Base-by-base conservation (phyloP, 64 coral and sea anemone genomes). In the Astreopora myriophthalma region DNA sequence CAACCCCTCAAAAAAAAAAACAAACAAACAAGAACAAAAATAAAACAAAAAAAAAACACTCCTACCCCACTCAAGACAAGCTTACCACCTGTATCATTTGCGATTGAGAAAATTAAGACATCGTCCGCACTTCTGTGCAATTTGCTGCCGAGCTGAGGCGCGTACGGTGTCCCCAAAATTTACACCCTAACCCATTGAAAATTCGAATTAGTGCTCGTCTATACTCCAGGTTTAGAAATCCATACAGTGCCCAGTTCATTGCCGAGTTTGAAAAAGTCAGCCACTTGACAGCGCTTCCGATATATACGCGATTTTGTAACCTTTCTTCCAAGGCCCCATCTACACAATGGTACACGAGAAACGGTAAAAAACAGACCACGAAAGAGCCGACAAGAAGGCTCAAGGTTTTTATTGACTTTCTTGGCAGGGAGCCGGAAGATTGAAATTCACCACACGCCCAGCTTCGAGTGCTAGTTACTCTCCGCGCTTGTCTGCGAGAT, bases 201-300 rank as follows among this genome's bases (percentile, higher is more conserved):
- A 80, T 52, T 48, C 20, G 57, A 9, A 29, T 19, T 10, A 80
- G 31, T 36, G 49, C 46, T 29, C 28, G 4, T 35, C 71, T 92
- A 11, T 84, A 92, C 46, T 85, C 89, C 57, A 24, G 11, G 36
- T 85, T 92, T 6, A 81, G 57, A 62, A 74, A 62, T 42, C 72
- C 46, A 85, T 92, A 85, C 9, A 92, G 51, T 6, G 79, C 89
- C 89, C 89, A 92, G 69, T 92, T 92, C 2, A 84, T 33, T 5
- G 89, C 34, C 19, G 89, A 92, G 75, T 36, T 92, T 12, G 8
- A 24, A 73, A 84, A 92, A 0, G 69, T 60, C 27, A 92, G 67
- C 89, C 79, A 92, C 42, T 92, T 92, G 0, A 57, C 80, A 61
- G 63, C 74, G 42, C 44, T 28, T 44, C 76, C 88, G 30, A 92